Evolutionary conservation across 2,888 invertebrate genomes (phyloP).

Genomic region (Rhingia rostrata): DNA sequence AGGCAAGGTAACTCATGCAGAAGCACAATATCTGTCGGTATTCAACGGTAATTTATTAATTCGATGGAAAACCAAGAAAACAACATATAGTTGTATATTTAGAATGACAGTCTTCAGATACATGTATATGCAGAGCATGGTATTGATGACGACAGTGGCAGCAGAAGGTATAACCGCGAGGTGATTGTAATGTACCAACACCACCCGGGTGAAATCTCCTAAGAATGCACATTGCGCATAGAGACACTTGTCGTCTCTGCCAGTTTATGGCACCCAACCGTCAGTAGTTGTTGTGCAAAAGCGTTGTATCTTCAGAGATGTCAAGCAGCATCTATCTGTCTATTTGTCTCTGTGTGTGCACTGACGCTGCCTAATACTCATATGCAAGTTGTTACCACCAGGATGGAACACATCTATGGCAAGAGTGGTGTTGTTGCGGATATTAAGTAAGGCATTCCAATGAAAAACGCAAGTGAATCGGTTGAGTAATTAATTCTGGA

Average conservation of each 20-base stretch:
- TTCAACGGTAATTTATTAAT: slow-evolving; percentile 58
- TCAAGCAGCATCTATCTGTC: slow-evolving; percentile 20
- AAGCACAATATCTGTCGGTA: slow-evolving; percentile 2
- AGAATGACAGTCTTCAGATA: slow-evolving; percentile 25
- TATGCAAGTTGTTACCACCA: slow-evolving; percentile 34
- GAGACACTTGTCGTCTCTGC: slow-evolving; percentile 22
- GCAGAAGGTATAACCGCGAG: slow-evolving; percentile 1
- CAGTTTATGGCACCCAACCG: not conserved
- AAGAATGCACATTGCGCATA: slow-evolving; percentile 33
- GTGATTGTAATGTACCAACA: not conserved
- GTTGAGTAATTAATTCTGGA: slow-evolving; percentile 30
- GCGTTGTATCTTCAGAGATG: slow-evolving; percentile 39
- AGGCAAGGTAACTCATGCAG: slow-evolving; percentile 10
- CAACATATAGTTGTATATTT: slow-evolving; percentile 2
- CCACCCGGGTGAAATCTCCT: slow-evolving; percentile 12
- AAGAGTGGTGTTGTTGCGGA: slow-evolving; percentile 48
- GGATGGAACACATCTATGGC: slow-evolving; percentile 21
- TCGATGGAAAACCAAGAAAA: slow-evolving; percentile 38
- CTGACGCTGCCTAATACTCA: slow-evolving; percentile 1
- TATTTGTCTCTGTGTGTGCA: not conserved
- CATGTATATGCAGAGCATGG: slow-evolving; percentile 7
- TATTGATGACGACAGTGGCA: slow-evolving; percentile 44
- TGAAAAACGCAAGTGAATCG: slow-evolving; percentile 62
- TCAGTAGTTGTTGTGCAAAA: slow-evolving; percentile 30
- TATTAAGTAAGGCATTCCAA: slow-evolving; percentile 58